phyloP scores from a whole-genome alignment of 2,888 invertebrate genomes.

The Fragum sueziense region DNA sequence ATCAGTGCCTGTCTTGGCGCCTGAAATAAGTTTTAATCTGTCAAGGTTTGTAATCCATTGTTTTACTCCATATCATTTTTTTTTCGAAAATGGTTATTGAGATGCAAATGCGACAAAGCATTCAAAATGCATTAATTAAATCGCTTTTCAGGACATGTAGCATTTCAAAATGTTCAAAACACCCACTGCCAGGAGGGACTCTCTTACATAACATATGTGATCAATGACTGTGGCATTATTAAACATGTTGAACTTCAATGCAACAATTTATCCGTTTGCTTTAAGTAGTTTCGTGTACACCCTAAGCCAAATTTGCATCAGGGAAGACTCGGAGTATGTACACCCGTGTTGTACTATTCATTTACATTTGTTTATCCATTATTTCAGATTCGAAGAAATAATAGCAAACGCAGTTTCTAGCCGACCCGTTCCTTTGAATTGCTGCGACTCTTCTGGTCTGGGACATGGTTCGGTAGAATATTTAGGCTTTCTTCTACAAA shows the following conservation, averaged over 20 bases:
- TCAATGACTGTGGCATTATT: background rate
- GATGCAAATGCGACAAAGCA: background rate
- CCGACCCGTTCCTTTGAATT: constrained; percentile 7
- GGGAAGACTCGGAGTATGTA: background rate
- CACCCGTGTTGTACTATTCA: background rate
- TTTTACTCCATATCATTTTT: background rate
- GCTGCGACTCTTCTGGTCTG: constrained; percentile 30
- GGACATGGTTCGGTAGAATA: constrained; percentile 43
- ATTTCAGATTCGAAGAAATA: background rate
- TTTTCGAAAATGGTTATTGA: background rate
- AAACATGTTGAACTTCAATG: background rate
- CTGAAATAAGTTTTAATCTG: background rate
- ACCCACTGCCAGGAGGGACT: background rate
- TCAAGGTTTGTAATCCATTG: background rate
- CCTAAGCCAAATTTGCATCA: no score
- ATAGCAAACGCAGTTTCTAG: background rate
- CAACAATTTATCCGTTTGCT: background rate
- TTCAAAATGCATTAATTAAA: background rate
- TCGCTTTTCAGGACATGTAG: background rate
- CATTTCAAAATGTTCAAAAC: background rate
- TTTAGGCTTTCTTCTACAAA: constrained; percentile 7
- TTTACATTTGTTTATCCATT: background rate
- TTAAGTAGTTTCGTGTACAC: background rate
- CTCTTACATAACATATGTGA: background rate
- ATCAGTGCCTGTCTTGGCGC: constrained; percentile 16